These are phyloP conservation scores for Distichodus sexfasciatus DNA, from an alignment of 2,797 vertebrate species.

Conservation along the genomic window DNA sequence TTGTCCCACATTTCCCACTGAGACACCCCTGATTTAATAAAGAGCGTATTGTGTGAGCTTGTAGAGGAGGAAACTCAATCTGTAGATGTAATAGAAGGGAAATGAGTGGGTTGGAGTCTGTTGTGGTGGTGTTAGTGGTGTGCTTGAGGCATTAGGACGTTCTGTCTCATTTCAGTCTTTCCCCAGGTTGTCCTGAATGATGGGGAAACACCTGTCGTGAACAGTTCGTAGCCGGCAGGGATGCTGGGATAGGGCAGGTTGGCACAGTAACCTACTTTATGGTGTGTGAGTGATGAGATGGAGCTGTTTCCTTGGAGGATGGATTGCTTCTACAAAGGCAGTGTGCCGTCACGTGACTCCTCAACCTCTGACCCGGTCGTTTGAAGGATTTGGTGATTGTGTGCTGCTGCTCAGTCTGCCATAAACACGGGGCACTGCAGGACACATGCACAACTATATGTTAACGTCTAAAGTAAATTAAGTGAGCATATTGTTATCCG, in stretches of 20 bases:
- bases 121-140: slow-evolving; percentile 20
- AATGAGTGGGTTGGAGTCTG: slow-evolving; percentile 25
- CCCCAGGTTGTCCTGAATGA: slow-evolving; percentile 11
- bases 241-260: slow-evolving; percentile 38
- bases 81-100: slow-evolving; percentile 29
- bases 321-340: slow-evolving; percentile 66
- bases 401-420: slow-evolving; percentile 50
- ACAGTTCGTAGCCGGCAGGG: slow-evolving; percentile 22
- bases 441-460: no score
- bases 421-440: slow-evolving; percentile 21
- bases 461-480: no score
- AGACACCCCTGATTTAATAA: slow-evolving; percentile 36
- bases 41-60: slow-evolving; percentile 14
- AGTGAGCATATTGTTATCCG: no score
- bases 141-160: not conserved
- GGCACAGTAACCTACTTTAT: slow-evolving; percentile 47
- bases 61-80: slow-evolving; percentile 26
- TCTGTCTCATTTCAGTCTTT: slow-evolving; percentile 15
- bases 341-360: slow-evolving; percentile 61
- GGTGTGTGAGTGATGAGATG: slow-evolving; percentile 51
- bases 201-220: slow-evolving; percentile 28
- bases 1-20: not conserved
- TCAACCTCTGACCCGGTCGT: slow-evolving; percentile 68
- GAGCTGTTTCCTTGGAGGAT: slow-evolving; percentile 65
- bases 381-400: slow-evolving; percentile 70